Evolutionary conservation across 2,797 vertebrate species (phyloP).

Genomic region (Sylvia borin): DNA sequence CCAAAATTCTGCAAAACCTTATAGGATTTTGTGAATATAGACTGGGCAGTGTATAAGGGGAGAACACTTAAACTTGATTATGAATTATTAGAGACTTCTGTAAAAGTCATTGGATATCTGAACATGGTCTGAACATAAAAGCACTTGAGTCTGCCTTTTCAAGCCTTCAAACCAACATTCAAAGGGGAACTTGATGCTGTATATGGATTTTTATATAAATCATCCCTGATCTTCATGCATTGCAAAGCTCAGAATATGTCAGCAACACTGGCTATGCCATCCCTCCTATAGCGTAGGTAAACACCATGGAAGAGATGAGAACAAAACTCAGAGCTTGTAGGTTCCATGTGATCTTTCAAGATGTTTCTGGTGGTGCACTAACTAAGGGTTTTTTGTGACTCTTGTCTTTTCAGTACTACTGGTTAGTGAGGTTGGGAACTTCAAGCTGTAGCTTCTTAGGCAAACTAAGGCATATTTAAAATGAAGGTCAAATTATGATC

Average conservation of each 20-base stretch:
- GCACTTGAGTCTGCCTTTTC: not conserved
- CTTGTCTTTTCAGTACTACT: not conserved
- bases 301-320: not conserved
- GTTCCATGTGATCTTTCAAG: not conserved
- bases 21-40: not conserved
- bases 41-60: not conserved
- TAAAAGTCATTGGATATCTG: not conserved
- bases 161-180: not conserved
- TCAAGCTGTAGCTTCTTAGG: not conserved
- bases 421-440: not conserved
- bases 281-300: not conserved
- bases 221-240: rapidly evolving
- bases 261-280: not conserved
- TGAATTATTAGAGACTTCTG: not conserved
- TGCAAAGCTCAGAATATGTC: not conserved
- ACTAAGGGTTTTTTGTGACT: not conserved
- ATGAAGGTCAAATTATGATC: not conserved
- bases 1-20: not conserved
- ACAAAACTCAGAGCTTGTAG: not conserved
- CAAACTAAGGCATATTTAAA: not conserved
- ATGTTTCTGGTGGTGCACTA: not conserved
- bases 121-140: not conserved
- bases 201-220: not conserved
- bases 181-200: not conserved
- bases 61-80: not conserved